Percentiles rank a stretch among this genome's conserved stretches.
Evolutionary conservation across 2,888 invertebrate genomes (phyloP).

Genomic region (Lithosia quadra): DNA sequence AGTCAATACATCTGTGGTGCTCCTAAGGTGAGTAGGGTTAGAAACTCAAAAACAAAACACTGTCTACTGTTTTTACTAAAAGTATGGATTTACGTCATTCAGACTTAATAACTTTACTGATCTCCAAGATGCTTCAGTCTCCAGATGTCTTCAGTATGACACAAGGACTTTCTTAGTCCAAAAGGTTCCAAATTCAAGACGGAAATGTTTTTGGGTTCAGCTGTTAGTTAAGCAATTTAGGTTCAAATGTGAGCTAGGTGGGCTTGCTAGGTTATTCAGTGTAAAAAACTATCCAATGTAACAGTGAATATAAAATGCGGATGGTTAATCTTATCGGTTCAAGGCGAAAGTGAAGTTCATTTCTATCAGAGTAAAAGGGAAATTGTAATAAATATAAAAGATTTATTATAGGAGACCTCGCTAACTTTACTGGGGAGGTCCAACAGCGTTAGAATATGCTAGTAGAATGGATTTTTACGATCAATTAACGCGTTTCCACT

Average conservation of each 20-base stretch:
- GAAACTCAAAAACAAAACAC: background rate
- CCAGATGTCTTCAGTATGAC: too few species aligned
- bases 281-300: background rate
- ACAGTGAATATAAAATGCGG: background rate
- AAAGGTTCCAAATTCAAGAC: background rate
- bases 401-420: constrained; percentile 36
- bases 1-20: too few species aligned
- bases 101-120: too few species aligned
- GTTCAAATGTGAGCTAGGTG: too few species aligned
- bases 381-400: constrained; percentile 47
- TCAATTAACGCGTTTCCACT: constrained; percentile 52
- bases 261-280: background rate
- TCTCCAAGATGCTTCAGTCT: too few species aligned
- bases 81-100: too few species aligned
- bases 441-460: constrained; percentile 30
- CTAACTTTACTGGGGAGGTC: constrained; percentile 34
- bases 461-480: constrained; percentile 44
- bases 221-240: too few species aligned
- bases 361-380: constrained; percentile 45
- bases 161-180: too few species aligned
- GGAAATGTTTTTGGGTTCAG: background rate
- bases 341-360: constrained; percentile 27
- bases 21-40: background rate
- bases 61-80: too few species aligned
- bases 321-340: constrained; percentile 13